phyloP scores from a whole-genome alignment of 2,888 invertebrate genomes.

The Microplitis deprimator region DNA sequence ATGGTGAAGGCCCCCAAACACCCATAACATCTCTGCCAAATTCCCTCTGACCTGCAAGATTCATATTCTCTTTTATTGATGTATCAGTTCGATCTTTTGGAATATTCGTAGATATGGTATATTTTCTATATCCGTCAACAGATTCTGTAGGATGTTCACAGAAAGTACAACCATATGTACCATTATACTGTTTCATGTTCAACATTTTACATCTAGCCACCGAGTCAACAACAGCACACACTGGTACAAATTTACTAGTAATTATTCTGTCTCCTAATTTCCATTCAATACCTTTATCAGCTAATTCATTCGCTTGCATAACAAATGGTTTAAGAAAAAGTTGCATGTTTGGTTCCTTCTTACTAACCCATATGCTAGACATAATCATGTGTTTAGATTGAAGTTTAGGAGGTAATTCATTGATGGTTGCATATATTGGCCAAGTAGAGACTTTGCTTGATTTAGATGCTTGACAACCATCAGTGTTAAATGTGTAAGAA shows the following conservation, averaged over 20 bases:
- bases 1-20: not conserved
- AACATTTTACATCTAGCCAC: too few species aligned
- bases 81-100: not conserved
- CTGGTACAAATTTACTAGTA: too few species aligned
- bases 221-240: too few species aligned
- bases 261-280: not conserved
- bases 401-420: not conserved
- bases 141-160: not conserved
- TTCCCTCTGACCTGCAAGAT: not conserved
- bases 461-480: slow-evolving; percentile 3
- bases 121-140: not conserved
- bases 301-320: not conserved
- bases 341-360: not conserved
- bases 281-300: not conserved
- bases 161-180: too few species aligned
- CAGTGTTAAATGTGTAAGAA: not conserved
- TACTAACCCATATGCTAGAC: not conserved
- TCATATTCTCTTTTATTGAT: not conserved
- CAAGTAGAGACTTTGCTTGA: not conserved
- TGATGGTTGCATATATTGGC: not conserved
- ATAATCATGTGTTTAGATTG: not conserved
- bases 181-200: too few species aligned
- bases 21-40: not conserved
- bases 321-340: not conserved
- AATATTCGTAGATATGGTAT: not conserved